Conservation (phyloP, 2,888 invertebrate species). For the Tenthredo amoena region DNA sequence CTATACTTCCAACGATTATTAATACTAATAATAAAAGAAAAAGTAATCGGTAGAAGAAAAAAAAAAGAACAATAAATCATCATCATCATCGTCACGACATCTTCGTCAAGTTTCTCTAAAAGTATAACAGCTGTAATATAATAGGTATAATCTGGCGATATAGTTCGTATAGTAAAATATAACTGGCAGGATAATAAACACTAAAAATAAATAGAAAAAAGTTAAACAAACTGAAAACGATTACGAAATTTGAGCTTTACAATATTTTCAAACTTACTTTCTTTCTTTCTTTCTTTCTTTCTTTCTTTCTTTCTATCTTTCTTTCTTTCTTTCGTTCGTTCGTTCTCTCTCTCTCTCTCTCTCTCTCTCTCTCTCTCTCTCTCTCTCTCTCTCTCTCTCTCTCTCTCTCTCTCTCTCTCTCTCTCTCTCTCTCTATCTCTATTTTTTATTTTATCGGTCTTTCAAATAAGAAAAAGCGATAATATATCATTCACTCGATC, state of each 20-base stretch:
- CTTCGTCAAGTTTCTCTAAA: background rate
- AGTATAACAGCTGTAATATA: too few species aligned
- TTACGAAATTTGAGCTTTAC: background rate
- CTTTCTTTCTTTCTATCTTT: background rate
- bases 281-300: conserved; percentile 58
- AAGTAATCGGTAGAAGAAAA: background rate
- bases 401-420: background rate
- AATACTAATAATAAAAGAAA: background rate
- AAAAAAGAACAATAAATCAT: background rate
- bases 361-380: background rate
- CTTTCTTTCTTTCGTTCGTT: too few species aligned
- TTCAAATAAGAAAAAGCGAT: conserved; percentile 13
- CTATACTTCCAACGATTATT: background rate
- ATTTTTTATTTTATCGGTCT: conserved; percentile 37
- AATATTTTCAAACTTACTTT: conserved; percentile 45
- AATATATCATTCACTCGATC: background rate
- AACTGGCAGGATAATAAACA: background rate
- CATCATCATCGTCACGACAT: background rate
- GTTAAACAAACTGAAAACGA: background rate
- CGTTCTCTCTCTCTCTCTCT: background rate
- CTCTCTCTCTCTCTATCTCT: background rate
- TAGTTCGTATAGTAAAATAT: background rate
- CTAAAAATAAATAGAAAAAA: background rate
- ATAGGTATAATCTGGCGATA: too few species aligned
- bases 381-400: background rate